A percentile compares a stretch with the other conserved stretches of the same genome.
phyloP scores from a whole-genome alignment of 2,888 invertebrate genomes.

The Drosophila lutescens region DNA sequence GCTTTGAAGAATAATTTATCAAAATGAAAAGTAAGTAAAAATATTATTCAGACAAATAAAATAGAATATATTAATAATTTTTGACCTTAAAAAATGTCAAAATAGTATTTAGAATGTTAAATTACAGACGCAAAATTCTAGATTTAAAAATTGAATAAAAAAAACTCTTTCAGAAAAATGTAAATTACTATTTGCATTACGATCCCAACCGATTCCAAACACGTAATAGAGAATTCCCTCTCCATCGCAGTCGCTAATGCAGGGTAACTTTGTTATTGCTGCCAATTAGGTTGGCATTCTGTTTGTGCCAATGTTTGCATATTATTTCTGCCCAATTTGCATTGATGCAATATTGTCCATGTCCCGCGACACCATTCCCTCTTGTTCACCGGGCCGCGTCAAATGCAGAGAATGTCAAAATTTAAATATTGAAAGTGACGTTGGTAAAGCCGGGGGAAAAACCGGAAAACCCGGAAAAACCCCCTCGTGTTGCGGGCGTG shows the following conservation, averaged over 20 bases:
- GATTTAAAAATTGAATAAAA: neutral
- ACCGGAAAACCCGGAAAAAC: neutral
- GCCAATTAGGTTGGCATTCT: conserved; percentile 66
- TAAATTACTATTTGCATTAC: neutral
- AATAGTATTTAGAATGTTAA: no score
- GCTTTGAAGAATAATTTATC: no score
- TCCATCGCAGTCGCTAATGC: conserved; percentile 6
- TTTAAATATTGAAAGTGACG: conserved; percentile 73
- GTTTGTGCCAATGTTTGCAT: conserved; percentile 65
- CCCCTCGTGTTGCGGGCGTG: conserved; percentile 53
- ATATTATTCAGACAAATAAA: neutral
- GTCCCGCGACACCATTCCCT: neutral
- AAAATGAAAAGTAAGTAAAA: neutral
- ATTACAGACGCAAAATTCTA: no score
- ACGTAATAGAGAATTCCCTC: conserved; percentile 25
- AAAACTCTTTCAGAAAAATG: neutral
- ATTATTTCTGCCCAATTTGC: conserved; percentile 73
- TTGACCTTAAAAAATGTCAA: no score
- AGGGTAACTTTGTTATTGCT: conserved; percentile 48
- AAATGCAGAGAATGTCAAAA: conserved; percentile 63
- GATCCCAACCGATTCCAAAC: conserved; percentile 9
- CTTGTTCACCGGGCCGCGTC: neutral
- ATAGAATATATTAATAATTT: no score
- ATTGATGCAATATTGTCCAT: conserved; percentile 47
- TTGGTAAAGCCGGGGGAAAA: neutral